Conservation (phyloP, 2,113 vertebrate genomes). For the Nipponia nippon region DNA sequence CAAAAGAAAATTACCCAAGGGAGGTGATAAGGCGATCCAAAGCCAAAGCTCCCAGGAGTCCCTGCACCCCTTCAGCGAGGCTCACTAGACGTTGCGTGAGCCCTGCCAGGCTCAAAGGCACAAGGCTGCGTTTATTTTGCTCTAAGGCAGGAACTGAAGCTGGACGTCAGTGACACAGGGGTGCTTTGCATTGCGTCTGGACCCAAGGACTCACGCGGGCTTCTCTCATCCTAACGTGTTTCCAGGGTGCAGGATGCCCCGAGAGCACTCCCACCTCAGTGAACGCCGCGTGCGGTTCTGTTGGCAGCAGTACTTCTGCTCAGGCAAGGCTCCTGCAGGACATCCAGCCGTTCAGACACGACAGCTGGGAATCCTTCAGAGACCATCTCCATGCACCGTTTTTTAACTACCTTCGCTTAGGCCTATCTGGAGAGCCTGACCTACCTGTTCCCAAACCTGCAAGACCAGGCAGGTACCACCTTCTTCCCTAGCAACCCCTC, state of each 20-base stretch:
- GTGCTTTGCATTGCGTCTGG: neutral
- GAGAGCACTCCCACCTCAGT: neutral
- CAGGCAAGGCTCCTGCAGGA: neutral
- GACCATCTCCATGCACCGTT: neutral
- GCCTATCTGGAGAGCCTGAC: neutral
- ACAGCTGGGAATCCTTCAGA: neutral
- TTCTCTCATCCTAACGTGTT: neutral
- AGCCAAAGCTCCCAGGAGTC: neutral
- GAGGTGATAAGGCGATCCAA: neutral
- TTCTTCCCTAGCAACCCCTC: neutral
- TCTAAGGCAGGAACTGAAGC: neutral
- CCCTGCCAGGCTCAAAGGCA: neutral
- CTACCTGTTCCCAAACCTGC: neutral
- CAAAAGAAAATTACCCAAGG: neutral
- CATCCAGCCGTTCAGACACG: neutral
- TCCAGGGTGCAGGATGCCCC: neutral
- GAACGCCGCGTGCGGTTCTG: neutral
- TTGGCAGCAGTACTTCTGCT: neutral
- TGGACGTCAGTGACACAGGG: neutral
- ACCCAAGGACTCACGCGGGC: accelerated
- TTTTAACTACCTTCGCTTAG: neutral
- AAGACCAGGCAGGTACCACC: neutral
- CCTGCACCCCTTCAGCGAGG: neutral
- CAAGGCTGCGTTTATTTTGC: neutral
- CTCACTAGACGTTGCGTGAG: accelerated